Conservation (phyloP, 2,113 vertebrate species). For the Aphyosemion australe region DNA sequence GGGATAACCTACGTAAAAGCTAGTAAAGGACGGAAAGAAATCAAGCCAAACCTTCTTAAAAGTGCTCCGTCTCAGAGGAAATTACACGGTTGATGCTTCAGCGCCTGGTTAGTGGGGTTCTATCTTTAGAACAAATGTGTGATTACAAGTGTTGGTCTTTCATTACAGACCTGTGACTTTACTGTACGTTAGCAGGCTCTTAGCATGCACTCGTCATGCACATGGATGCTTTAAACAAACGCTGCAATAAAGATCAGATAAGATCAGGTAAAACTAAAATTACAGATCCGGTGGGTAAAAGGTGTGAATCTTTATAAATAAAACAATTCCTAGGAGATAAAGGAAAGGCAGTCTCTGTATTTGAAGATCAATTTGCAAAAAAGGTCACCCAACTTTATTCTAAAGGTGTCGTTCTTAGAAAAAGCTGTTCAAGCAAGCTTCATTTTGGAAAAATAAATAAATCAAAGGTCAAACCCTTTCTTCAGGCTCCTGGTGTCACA, state of each 20-base stretch:
- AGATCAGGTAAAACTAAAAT: not conserved
- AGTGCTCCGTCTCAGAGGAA: slow-evolving; percentile 51
- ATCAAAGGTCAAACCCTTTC: too few relatives aligned
- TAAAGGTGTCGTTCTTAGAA: too few relatives aligned
- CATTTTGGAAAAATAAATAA: too few relatives aligned
- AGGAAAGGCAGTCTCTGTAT: too few relatives aligned
- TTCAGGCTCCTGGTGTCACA: too few relatives aligned
- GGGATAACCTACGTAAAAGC: slow-evolving; percentile 29
- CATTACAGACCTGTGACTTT: slow-evolving; percentile 61
- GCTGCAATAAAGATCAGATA: not conserved
- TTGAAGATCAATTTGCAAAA: too few relatives aligned
- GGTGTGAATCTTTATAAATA: too few relatives aligned
- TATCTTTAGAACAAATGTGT: slow-evolving; percentile 67
- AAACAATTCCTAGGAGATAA: too few relatives aligned
- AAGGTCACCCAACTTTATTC: too few relatives aligned
- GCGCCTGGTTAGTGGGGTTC: slow-evolving; percentile 44
- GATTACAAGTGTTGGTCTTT: slow-evolving; percentile 71
- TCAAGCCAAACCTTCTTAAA: slow-evolving; percentile 17
- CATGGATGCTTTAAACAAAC: not conserved
- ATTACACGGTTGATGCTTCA: slow-evolving; percentile 53
- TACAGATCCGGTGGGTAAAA: too few relatives aligned
- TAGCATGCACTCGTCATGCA: slow-evolving; percentile 13
- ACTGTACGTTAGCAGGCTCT: slow-evolving; percentile 28
- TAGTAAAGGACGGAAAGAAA: slow-evolving; percentile 21
- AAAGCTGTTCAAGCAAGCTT: too few relatives aligned